Evolutionary conservation across 1,140 invertebrate genomes (phyloP).

Genomic region (Drosophila serrata): DNA sequence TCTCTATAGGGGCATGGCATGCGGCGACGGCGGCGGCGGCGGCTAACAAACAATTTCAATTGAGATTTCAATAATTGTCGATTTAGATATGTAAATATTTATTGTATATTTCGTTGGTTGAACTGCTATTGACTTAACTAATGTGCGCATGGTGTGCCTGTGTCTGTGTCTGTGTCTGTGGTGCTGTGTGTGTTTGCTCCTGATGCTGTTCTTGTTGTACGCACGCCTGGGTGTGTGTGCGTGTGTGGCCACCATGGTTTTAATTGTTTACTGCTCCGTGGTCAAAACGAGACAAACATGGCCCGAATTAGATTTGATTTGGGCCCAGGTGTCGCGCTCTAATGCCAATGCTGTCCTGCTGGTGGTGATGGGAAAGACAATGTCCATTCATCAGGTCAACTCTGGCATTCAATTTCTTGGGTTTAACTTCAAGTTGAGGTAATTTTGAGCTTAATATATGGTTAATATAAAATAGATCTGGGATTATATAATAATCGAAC

Average conservation of each 20-base stretch:
- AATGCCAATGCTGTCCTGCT: conserved; percentile 5
- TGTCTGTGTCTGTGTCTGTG: conserved; percentile 11
- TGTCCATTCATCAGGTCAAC: conserved; percentile 13
- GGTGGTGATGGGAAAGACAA: background rate
- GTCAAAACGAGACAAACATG: conserved; percentile 45
- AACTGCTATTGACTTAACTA: conserved; percentile 78
- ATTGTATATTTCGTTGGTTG: conserved; percentile 69
- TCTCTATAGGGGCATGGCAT: conserved; percentile 3
- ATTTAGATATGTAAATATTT: conserved; percentile 84
- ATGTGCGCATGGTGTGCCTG: conserved; percentile 52
- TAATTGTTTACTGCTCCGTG: conserved; percentile 42
- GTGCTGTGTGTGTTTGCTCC: conserved; percentile 4
- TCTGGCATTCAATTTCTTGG: conserved; percentile 6
- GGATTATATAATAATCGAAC: background rate
- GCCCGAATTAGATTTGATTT: conserved; percentile 48
- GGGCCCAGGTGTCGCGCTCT: conserved; percentile 39
- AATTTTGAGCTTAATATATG: background rate
- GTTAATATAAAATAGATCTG: background rate
- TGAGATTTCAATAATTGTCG: conserved; percentile 84
- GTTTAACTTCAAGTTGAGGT: background rate
- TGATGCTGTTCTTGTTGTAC: conserved; percentile 5
- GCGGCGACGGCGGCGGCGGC: conserved; percentile 8
- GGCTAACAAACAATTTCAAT: conserved; percentile 77
- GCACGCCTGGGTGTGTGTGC: conserved; percentile 13
- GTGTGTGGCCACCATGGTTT: conserved; percentile 26